Percentiles rank a stretch among this genome's conserved stretches.
These are phyloP conservation scores for Lamellibrachia satsuma DNA, from an alignment of 2,888 invertebrate species.

Conservation along the genomic window DNA sequence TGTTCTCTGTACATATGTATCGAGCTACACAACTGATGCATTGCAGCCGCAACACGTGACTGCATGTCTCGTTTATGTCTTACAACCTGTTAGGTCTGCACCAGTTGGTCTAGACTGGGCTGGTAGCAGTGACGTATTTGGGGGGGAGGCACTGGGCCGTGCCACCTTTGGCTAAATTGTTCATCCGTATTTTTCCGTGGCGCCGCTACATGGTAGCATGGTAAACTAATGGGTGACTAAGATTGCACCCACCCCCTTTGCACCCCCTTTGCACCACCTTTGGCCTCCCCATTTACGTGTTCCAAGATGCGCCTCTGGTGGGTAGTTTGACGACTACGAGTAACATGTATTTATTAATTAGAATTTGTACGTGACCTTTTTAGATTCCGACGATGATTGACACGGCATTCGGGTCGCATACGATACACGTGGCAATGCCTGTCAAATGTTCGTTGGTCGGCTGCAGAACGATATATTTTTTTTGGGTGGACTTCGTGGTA, in stretches of 20 bases:
- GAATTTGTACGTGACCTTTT: no score
- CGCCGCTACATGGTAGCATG: no score
- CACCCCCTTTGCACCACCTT: no score
- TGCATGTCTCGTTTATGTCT: not conserved
- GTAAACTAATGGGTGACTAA: no score
- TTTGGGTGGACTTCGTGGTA: not conserved
- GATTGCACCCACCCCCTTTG: no score
- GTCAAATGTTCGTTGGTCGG: not conserved
- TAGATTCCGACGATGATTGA: no score
- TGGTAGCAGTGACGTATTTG: not conserved
- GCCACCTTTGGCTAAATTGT: no score
- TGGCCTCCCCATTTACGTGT: no score
- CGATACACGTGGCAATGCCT: not conserved
- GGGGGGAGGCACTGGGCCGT: not conserved
- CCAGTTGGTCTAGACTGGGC: not conserved
- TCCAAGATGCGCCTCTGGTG: not conserved
- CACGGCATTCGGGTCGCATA: no score
- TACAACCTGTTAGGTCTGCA: not conserved
- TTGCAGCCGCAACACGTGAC: not conserved
- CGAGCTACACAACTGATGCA: not conserved
- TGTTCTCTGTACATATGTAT: not conserved
- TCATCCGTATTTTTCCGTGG: no score
- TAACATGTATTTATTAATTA: no score
- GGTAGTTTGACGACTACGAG: not conserved
- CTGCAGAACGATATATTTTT: not conserved